Conservation (phyloP, 2,113 vertebrate genomes). For the Callithrix jacchus region DNA sequence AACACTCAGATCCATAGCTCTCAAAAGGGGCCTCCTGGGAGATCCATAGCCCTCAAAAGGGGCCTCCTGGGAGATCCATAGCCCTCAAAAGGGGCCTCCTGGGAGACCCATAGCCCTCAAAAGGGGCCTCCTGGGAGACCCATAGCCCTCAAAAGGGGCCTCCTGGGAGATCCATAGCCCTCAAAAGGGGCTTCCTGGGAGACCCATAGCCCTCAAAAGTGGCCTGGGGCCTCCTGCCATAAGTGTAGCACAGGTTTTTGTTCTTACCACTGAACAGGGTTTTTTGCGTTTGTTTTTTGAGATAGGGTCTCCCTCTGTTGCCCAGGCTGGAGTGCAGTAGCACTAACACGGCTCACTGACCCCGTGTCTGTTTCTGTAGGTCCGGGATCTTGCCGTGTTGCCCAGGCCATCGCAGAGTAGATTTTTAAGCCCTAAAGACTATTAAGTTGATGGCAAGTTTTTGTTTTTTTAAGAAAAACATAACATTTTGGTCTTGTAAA, state of each 20-base stretch:
- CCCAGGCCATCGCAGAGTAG: too few relatives aligned
- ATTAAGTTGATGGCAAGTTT: not conserved
- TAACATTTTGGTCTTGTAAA: not conserved
- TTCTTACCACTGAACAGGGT: not conserved
- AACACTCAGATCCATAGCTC: rapidly evolving
- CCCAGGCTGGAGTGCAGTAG: too few relatives aligned
- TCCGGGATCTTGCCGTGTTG: too few relatives aligned
- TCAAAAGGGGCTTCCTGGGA: not conserved
- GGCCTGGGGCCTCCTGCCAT: too few relatives aligned
- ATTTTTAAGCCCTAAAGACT: not conserved
- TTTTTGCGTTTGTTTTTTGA: too few relatives aligned
- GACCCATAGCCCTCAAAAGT: not conserved
- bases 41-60: rapidly evolving
- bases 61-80: rapidly evolving
- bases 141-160: not conserved
- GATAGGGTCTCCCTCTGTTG: too few relatives aligned
- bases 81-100: not conserved
- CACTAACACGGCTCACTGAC: too few relatives aligned
- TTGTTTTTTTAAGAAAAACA: not conserved
- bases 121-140: too few relatives aligned
- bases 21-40: not conserved
- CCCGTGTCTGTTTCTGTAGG: too few relatives aligned
- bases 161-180: rapidly evolving
- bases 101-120: not conserved
- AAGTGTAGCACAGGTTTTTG: rapidly evolving